phyloP scores from a whole-genome alignment of 2,797 vertebrate genomes.

The Catostomus latipinnis region DNA sequence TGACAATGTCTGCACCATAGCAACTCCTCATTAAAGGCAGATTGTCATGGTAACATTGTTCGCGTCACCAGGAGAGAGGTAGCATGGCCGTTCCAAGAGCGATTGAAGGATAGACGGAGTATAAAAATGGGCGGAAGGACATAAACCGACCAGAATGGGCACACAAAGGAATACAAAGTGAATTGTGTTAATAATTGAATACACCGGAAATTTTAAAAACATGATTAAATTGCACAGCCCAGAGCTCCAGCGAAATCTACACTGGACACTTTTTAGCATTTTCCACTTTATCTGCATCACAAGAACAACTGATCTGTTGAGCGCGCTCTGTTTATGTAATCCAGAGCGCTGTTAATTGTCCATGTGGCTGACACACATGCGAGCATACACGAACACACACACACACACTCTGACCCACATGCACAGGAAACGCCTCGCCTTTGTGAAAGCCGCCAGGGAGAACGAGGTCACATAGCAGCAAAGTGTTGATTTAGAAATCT shows the following conservation, averaged over 20 bases:
- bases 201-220: not conserved
- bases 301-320: conserved; percentile 24
- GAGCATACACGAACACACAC: not conserved
- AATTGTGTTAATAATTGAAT: not conserved
- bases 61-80: conserved; percentile 58
- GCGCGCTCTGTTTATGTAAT: conserved; percentile 35
- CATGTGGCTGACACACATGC: conserved; percentile 41
- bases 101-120: conserved; percentile 20
- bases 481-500: conserved; percentile 59
- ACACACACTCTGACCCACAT: conserved; percentile 33
- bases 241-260: not conserved
- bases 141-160: conserved; percentile 4
- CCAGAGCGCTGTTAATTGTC: conserved; percentile 36
- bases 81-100: conserved; percentile 21
- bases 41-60: conserved; percentile 83
- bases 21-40: conserved; percentile 71
- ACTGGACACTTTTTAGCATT: not conserved
- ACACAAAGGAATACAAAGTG: not conserved
- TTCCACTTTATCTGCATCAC: not conserved
- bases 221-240: not conserved
- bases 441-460: conserved; percentile 36
- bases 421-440: conserved; percentile 43
- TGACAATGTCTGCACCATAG: conserved; percentile 74
- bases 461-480: conserved; percentile 48
- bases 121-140: conserved; percentile 7